phyloP scores from a whole-genome alignment of 2,113 vertebrate species.

The Limnothrissa miodon region DNA sequence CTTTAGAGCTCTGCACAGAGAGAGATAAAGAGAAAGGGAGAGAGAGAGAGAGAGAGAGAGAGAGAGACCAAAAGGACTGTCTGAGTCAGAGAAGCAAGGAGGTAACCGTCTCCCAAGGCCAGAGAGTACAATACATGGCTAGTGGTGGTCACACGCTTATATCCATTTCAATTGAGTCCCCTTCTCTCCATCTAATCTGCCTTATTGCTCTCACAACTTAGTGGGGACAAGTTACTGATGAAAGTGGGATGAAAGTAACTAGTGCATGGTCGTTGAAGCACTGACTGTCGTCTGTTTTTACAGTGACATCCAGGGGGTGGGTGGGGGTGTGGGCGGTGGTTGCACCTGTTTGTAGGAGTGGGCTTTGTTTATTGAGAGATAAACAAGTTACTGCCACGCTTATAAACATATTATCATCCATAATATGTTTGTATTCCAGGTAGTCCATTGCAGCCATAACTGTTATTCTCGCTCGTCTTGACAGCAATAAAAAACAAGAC shows the following conservation, averaged over 20 bases:
- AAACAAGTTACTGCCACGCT: constrained; percentile 12
- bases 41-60: constrained; percentile 28
- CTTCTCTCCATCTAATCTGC: background rate
- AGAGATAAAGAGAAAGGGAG: constrained; percentile 26
- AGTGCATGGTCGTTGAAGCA: background rate
- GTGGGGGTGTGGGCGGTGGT: constrained; percentile 27
- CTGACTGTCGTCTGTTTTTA: background rate
- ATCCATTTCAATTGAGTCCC: constrained; percentile 44
- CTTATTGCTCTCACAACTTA: background rate
- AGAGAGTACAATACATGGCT: constrained; percentile 28
- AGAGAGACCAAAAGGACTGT: constrained; percentile 16
- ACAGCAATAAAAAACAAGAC: constrained; percentile 18
- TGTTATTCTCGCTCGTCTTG: constrained; percentile 7
- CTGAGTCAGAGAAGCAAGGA: constrained; percentile 30
- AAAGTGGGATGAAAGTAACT: background rate
- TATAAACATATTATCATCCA: constrained; percentile 14
- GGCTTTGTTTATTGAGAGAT: constrained; percentile 19
- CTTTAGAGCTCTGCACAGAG: background rate
- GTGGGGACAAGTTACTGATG: constrained; percentile 30
- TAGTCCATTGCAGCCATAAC: background rate
- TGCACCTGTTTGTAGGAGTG: constrained; percentile 39
- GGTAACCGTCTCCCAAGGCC: constrained; percentile 50
- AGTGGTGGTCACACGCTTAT: constrained; percentile 44
- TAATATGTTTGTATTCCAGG: constrained; percentile 8
- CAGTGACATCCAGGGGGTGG: background rate